Evolutionary conservation across 2,888 invertebrate species (phyloP).

Genomic region (Cartodere bifasciata): DNA sequence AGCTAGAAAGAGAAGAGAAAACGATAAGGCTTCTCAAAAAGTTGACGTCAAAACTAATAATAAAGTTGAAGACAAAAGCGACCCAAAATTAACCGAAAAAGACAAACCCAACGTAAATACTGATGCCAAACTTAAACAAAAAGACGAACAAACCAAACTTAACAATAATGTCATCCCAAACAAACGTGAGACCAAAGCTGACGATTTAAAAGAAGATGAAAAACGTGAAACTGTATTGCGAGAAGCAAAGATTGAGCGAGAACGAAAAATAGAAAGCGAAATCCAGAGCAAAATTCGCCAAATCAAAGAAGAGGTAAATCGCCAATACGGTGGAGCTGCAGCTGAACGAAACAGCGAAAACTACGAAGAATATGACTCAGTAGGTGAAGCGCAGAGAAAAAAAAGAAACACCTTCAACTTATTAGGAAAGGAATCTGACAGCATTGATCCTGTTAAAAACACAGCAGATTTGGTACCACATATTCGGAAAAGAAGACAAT

Average conservation of each 20-base stretch:
- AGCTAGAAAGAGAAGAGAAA: neutral
- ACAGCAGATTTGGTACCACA: too few relatives aligned
- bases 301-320: conserved; percentile 24
- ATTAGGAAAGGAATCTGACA: conserved; percentile 25
- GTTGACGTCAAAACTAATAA: neutral
- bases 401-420: conserved; percentile 22
- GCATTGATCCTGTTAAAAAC: conserved; percentile 25
- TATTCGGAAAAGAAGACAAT: too few relatives aligned
- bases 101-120: neutral
- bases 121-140: neutral
- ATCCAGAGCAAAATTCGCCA: conserved; percentile 22
- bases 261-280: conserved; percentile 16
- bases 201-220: conserved; percentile 1
- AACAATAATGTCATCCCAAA: conserved; percentile 9
- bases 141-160: neutral
- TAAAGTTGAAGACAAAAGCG: neutral
- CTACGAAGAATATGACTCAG: conserved; percentile 9
- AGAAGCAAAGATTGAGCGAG: neutral
- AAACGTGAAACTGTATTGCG: neutral
- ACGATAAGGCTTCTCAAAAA: neutral
- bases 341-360: conserved; percentile 9
- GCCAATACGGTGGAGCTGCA: conserved; percentile 18
- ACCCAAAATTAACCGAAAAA: neutral
- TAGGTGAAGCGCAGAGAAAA: conserved; percentile 16
- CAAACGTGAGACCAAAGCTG: conserved; percentile 6